Percentiles rank a stretch among this genome's conserved stretches.
phyloP scores from a whole-genome alignment of 2,113 vertebrate species.

The Pristiophorus japonicus region DNA sequence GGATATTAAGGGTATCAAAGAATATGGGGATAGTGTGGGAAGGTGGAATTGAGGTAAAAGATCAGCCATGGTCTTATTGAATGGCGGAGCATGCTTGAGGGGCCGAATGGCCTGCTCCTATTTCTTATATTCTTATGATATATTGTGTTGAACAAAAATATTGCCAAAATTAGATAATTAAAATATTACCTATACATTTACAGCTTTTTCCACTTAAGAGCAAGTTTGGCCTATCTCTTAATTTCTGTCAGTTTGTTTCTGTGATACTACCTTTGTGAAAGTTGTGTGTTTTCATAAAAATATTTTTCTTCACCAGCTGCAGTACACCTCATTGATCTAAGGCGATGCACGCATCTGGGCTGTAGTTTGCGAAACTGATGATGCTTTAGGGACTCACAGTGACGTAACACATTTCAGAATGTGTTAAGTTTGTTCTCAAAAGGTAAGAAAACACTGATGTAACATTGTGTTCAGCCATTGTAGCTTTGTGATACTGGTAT shows the following conservation, averaged over 20 bases:
- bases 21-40: too few species aligned
- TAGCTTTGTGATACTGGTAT: neutral
- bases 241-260: neutral
- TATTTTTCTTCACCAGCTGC: neutral
- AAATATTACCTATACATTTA: neutral
- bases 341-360: neutral
- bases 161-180: neutral
- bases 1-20: too few species aligned
- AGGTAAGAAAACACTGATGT: neutral
- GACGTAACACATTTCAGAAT: neutral
- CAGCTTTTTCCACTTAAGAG: neutral
- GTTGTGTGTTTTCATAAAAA: neutral
- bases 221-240: neutral
- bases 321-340: neutral
- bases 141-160: neutral
- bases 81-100: too few species aligned
- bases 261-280: neutral
- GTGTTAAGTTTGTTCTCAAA: neutral
- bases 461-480: neutral
- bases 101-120: too few species aligned
- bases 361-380: neutral
- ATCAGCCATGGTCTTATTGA: too few species aligned
- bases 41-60: too few species aligned
- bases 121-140: too few species aligned
- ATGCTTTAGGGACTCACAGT: neutral